Conservation (phyloP, 2,888 invertebrate genomes). For the Orthosia gothica region DNA sequence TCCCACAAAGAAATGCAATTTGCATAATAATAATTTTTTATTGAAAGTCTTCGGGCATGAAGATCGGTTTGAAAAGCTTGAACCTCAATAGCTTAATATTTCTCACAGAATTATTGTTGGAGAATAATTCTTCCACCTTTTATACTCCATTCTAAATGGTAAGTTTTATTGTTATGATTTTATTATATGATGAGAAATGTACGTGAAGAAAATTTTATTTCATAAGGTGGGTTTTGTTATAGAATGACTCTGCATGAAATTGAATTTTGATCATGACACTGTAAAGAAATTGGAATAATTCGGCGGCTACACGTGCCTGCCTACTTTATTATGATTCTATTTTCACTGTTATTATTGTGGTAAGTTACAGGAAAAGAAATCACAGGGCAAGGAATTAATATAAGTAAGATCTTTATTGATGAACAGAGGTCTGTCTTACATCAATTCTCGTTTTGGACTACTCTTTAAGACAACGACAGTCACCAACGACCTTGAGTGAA, state of each 20-base stretch:
- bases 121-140: slow-evolving; percentile 39
- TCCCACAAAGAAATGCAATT: slow-evolving; percentile 86
- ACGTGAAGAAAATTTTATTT: slow-evolving; percentile 56
- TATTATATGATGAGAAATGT: slow-evolving; percentile 59
- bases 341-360: too few species aligned
- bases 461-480: too few species aligned
- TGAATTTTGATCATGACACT: slow-evolving; percentile 52
- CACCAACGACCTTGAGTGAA: too few species aligned
- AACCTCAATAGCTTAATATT: slow-evolving; percentile 73
- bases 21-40: slow-evolving; percentile 89
- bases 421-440: too few species aligned
- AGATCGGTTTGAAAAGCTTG: slow-evolving; percentile 77
- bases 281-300: slow-evolving; percentile 26
- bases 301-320: background rate
- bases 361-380: too few species aligned
- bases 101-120: slow-evolving; percentile 55
- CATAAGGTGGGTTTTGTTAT: slow-evolving; percentile 26
- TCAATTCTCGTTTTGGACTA: too few species aligned
- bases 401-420: too few species aligned
- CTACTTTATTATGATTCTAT: background rate
- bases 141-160: slow-evolving; percentile 55
- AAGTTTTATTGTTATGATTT: slow-evolving; percentile 65
- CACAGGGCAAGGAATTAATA: too few species aligned
- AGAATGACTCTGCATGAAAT: slow-evolving; percentile 49
- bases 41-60: slow-evolving; percentile 78